Evolutionary conservation across 2,113 vertebrate genomes (phyloP).

Genomic region (Vulpes ferrilata): DNA sequence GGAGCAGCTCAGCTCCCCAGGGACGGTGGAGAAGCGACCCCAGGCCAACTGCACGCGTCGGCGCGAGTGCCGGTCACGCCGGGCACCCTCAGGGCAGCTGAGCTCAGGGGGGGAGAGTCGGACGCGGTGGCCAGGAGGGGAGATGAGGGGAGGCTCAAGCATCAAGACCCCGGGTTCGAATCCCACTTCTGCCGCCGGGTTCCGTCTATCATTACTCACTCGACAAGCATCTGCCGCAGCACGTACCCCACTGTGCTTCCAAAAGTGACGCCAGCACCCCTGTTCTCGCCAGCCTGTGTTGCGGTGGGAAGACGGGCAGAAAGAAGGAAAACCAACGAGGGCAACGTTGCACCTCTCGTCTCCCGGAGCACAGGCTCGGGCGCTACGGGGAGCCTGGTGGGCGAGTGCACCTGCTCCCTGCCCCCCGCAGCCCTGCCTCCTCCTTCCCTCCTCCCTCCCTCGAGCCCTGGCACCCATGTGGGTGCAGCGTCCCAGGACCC

Average conservation of each 20-base stretch:
- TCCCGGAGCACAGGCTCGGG: fast-evolving
- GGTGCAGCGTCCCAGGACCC: too few relatives aligned
- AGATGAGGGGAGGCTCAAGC: too few relatives aligned
- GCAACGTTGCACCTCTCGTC: fast-evolving
- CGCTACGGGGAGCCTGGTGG: fast-evolving
- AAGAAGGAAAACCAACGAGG: fast-evolving
- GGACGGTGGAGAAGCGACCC: fast-evolving
- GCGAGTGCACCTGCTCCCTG: fast-evolving
- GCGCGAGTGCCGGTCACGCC: fast-evolving
- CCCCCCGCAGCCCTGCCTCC: fast-evolving
- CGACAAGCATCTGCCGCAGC: fast-evolving
- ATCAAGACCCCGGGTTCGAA: neutral
- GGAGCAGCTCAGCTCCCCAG: fast-evolving
- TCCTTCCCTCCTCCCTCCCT: fast-evolving
- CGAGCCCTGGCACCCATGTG: too few relatives aligned
- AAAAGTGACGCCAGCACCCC: fast-evolving
- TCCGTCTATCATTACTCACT: neutral
- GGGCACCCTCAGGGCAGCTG: fast-evolving
- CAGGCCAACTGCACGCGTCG: fast-evolving
- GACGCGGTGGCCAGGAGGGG: neutral
- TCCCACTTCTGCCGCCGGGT: fast-evolving
- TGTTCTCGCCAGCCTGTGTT: fast-evolving
- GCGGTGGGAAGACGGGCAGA: fast-evolving
- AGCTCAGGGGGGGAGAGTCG: too few relatives aligned
- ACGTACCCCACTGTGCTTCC: fast-evolving